Conservation (phyloP, 2,113 vertebrate species). For the Carollia perspicillata region DNA sequence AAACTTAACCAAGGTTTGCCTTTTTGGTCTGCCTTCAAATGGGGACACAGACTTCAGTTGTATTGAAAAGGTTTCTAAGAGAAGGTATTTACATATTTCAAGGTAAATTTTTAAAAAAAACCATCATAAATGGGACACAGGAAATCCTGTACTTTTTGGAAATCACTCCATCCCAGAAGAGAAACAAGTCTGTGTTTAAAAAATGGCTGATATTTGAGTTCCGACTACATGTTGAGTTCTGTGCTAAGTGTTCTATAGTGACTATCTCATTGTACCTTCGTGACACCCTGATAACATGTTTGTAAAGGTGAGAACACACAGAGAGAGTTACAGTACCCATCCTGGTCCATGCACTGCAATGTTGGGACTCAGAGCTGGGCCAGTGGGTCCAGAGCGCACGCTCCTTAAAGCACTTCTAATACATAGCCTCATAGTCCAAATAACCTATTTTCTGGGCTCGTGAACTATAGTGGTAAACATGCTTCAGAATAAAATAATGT, state of each 20-base stretch:
- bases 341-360: not conserved
- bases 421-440: not conserved
- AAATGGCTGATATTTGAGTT: not conserved
- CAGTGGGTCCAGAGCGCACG: not conserved
- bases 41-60: not conserved
- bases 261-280: not conserved
- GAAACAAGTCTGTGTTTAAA: not conserved
- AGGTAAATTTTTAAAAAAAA: conserved; percentile 39
- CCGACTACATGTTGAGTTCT: not conserved
- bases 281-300: not conserved
- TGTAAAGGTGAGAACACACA: not conserved
- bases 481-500: not conserved
- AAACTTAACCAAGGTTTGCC: not conserved
- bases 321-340: not conserved
- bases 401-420: not conserved
- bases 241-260: not conserved
- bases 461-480: not conserved
- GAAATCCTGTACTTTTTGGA: not conserved
- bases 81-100: conserved; percentile 5
- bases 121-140: not conserved
- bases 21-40: not conserved
- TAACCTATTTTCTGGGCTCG: not conserved
- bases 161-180: not conserved
- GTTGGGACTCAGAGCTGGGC: not conserved
- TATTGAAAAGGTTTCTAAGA: not conserved